Base-by-base conservation (phyloP, 2,888 invertebrate genomes). In the Trypoxylon attenuatum region DNA sequence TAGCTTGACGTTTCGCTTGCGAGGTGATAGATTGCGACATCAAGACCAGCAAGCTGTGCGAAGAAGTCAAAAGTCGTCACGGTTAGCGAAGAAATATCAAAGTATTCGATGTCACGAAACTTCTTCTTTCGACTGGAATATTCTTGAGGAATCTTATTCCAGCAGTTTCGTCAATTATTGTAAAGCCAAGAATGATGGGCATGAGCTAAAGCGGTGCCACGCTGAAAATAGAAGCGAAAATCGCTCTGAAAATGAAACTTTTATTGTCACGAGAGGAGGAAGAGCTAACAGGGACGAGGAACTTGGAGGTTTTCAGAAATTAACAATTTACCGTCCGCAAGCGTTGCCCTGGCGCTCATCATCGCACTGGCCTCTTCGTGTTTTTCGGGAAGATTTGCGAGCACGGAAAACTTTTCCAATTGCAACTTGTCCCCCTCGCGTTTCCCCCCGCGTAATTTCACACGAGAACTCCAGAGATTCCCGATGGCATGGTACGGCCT, bases 361-460 rank as follows among this genome's bases (percentile, higher is more conserved):
- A 55, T 62, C 57, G 33, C n/a, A n/a, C 45, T 38, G 39, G 41
- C 41, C 43, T 58, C 39, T 5, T 38, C 47, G 19, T 62, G 56
- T 52, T 73, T 72, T 57, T 61, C 52, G 66, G 41, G 46, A 72
- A 69, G 71, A 72, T 71, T 72, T 68, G 68, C 64, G 61, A 68
- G 55, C 29, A 52, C 39, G 10, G 41, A 50, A 56, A 72, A 72
- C 71, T 72, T 72, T 72, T 67, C 64, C 68, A 71, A 71, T 68
- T 71, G 68, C 62, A 69, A 60, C 65, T 65, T 69, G 49, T 58
- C 45, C 56, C 43, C 42, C 39, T 50, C 57, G 53, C 57, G 33
- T 33, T 62, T 62, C n/a, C n/a, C n/a, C n/a, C n/a, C 54, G 67
- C 69, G 62, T 61, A 62, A 69, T 69, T 68, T 49, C 59, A 53